Base-by-base conservation (phyloP, 2,888 invertebrate genomes). In the Clistopyga incitator region DNA sequence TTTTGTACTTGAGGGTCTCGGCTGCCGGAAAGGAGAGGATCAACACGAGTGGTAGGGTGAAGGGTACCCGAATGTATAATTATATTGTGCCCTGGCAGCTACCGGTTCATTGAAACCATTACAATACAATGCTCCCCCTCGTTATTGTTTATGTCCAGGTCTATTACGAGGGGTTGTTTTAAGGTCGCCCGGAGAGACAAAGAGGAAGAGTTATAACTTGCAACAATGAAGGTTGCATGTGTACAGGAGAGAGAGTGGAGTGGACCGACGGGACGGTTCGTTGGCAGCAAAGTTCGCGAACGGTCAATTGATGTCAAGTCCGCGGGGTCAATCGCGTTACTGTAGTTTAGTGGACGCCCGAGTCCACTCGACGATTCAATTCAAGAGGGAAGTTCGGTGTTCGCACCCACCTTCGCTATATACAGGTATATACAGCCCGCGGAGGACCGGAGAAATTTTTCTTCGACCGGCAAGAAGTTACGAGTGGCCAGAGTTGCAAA, bases 251-350 rank as follows among this genome's bases (percentile, higher is more conserved):
- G 29, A 59, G 47, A 20, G 23, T 68, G 42, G 72, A 29, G 68
- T 20, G 50, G 18, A 34, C 68, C 61, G 56, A 50, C 67, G 50
- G 71, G 65, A 77, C 77, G 25, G 38, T 68, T 77, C 45, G 74
- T 65, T 74, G 80, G 75, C 77, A 81, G 54, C 76, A 82, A 75
- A 61, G 64, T 77, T 79, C 79, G 68, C 59, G 18, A 11, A 56
- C 54, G 85, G 89, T 88, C 88, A 89, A 90, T 90, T 88, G 89
- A 85, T 88, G 89, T 89, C 88, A 89, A 90, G 88, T 89, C 87
- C 82, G 87, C 81, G 85, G 81, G 89, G 89, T 89, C 89, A 88
- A 88, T 89, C 88, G 85, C 81, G 86, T 89, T 87, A 88, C 81
- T 59, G 71, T 67, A 77, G 65, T 83, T 79, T 59, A 79, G 56